Evolutionary conservation across 2,113 vertebrate species (phyloP).

Genomic region (Colius striatus): DNA sequence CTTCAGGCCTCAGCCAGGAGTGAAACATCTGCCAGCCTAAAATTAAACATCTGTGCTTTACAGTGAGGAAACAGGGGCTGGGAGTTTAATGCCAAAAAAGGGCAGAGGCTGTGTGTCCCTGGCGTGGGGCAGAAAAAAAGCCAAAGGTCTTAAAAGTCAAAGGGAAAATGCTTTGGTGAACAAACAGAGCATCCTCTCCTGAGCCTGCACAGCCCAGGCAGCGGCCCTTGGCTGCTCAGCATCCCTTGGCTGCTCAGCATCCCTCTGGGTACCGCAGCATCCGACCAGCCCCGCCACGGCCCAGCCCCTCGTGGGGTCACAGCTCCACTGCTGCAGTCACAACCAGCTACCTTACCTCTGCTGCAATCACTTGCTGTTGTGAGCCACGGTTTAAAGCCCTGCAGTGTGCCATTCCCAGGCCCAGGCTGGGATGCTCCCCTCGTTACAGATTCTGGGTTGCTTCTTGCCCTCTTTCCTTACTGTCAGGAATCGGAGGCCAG

Average conservation of each 20-base stretch:
- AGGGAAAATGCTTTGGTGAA: accelerated
- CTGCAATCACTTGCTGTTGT: accelerated
- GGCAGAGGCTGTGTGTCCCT: neutral
- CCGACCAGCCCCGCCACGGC: accelerated
- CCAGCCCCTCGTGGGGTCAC: accelerated
- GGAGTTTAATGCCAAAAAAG: slow-evolving; percentile 61
- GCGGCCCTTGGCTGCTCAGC: neutral
- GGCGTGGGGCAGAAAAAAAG: neutral
- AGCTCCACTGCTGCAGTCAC: accelerated
- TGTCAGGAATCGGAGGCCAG: slow-evolving; percentile 51
- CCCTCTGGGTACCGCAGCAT: accelerated
- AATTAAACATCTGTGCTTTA: slow-evolving; percentile 73
- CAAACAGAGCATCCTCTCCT: accelerated
- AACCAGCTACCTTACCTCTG: neutral
- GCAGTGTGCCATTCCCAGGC: neutral
- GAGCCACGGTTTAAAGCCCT: neutral
- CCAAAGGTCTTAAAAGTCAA: neutral
- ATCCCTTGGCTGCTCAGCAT: neutral
- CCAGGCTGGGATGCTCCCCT: neutral
- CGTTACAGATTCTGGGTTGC: slow-evolving; percentile 10
- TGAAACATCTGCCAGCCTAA: slow-evolving; percentile 77
- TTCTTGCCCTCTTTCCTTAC: slow-evolving; percentile 46
- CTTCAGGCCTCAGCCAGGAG: slow-evolving; percentile 66
- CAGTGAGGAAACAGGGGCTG: slow-evolving; percentile 7
- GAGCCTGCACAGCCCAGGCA: too few species aligned